Evolutionary conservation across 2,797 vertebrate genomes (phyloP).

Genomic region (Crossoptilon crossoptilon): DNA sequence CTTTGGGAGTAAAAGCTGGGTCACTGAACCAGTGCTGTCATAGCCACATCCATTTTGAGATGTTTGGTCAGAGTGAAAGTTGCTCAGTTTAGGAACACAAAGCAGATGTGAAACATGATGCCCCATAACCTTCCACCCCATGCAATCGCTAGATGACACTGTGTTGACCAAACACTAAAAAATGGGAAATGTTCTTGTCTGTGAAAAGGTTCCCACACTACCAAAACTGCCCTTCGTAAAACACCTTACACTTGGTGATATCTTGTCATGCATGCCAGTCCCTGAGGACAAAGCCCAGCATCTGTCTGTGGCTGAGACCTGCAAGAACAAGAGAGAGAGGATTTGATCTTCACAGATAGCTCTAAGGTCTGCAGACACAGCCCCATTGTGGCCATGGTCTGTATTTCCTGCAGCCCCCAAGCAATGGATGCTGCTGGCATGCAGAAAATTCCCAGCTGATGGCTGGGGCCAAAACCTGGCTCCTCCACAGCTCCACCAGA

Average conservation of each 20-base stretch:
- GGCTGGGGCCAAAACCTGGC: neutral
- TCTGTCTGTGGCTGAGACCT: neutral
- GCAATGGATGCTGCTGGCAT: neutral
- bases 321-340: neutral
- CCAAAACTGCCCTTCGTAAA: neutral
- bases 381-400: neutral
- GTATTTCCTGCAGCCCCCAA: neutral
- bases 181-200: neutral
- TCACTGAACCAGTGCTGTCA: rapidly evolving
- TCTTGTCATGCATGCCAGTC: neutral
- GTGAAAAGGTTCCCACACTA: neutral
- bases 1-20: neutral
- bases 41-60: neutral
- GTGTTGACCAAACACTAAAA: neutral
- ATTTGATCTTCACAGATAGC: neutral
- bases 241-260: neutral
- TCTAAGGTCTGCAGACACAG: neutral
- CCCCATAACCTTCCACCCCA: neutral
- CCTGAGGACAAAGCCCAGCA: neutral
- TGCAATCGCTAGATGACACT: neutral
- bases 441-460: neutral
- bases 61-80: neutral
- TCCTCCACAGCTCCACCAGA: neutral
- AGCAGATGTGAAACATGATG: neutral
- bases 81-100: neutral